A percentile compares a stretch with the other conserved stretches of the same genome.
Evolutionary conservation across 2,797 vertebrate species (phyloP).

Genomic region (Poecilia picta): DNA sequence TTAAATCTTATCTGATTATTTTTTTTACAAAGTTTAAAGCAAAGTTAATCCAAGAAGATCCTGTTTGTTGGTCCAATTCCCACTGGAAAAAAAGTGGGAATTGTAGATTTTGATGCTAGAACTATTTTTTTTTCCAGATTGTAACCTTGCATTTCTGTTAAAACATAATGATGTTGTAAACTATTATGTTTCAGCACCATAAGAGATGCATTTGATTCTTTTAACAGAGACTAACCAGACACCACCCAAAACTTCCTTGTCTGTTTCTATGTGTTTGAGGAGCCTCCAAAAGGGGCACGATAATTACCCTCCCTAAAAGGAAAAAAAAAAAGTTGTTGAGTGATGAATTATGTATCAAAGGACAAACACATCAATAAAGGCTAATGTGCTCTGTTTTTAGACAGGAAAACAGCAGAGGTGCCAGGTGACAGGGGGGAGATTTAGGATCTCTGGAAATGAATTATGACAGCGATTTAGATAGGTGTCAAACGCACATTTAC

Average conservation of each 20-base stretch:
- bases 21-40: background rate
- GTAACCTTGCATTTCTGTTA: background rate
- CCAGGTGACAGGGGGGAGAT: conserved; percentile 72
- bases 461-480: conserved; percentile 83
- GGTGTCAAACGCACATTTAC: conserved; percentile 78
- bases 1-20: background rate
- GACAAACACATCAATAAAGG: conserved; percentile 79
- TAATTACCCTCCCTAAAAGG: conserved; percentile 38
- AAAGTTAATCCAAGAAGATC: background rate
- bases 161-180: conserved; percentile 8
- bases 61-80: background rate
- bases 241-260: conserved; percentile 50
- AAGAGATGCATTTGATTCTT: conserved; percentile 49
- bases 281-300: conserved; percentile 49
- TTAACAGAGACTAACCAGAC: conserved; percentile 53
- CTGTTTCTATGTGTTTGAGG: conserved; percentile 60
- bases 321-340: conserved; percentile 31
- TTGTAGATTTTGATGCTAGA: background rate
- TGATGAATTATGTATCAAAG: conserved; percentile 81
- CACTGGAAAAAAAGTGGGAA: background rate
- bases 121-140: background rate
- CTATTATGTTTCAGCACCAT: conserved; percentile 11
- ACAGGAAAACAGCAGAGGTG: conserved; percentile 72
- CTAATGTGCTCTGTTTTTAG: conserved; percentile 76
- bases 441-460: conserved; percentile 80